phyloP scores from a whole-genome alignment of 2,888 invertebrate species.

The Teleogryllus oceanicus region DNA sequence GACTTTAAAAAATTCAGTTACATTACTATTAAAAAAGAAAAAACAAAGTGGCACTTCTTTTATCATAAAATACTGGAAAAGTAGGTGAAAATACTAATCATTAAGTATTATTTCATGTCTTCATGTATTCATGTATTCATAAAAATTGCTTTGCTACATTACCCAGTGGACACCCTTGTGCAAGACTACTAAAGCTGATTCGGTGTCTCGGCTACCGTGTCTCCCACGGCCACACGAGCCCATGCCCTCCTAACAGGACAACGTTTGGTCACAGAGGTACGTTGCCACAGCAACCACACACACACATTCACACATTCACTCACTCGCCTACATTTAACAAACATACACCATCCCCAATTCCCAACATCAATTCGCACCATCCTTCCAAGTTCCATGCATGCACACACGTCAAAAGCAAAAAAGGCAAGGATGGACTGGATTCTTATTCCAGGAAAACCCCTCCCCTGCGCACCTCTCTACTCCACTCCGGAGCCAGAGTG shows the following conservation, averaged over 20 bases:
- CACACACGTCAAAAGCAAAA: constrained; percentile 36
- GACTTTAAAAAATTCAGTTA: constrained; percentile 32
- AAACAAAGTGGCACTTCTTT: constrained; percentile 71
- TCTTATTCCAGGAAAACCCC: constrained; percentile 31
- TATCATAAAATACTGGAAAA: constrained; percentile 71
- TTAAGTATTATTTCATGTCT: constrained; percentile 38
- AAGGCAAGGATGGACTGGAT: constrained; percentile 41
- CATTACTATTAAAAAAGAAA: constrained; percentile 43
- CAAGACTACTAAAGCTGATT: constrained; percentile 18
- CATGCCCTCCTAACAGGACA: not conserved
- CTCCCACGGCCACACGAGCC: not conserved
- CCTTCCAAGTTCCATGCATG: constrained; percentile 22
- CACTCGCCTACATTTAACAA: constrained; percentile 28
- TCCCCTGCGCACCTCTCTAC: not conserved
- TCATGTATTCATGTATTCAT: not conserved
- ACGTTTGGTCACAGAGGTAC: constrained; percentile 36
- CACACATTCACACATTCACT: not conserved
- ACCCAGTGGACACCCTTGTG: constrained; percentile 7
- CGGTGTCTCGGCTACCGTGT: constrained; percentile 3
- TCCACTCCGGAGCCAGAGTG: constrained; percentile 32
- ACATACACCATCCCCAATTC: not conserved
- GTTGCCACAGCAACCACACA: not conserved
- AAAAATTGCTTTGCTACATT: constrained; percentile 1
- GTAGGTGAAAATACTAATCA: constrained; percentile 55
- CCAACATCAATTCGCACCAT: not conserved